Conservation (phyloP, 2,113 vertebrate genomes). For the Bombycilla garrulus region DNA sequence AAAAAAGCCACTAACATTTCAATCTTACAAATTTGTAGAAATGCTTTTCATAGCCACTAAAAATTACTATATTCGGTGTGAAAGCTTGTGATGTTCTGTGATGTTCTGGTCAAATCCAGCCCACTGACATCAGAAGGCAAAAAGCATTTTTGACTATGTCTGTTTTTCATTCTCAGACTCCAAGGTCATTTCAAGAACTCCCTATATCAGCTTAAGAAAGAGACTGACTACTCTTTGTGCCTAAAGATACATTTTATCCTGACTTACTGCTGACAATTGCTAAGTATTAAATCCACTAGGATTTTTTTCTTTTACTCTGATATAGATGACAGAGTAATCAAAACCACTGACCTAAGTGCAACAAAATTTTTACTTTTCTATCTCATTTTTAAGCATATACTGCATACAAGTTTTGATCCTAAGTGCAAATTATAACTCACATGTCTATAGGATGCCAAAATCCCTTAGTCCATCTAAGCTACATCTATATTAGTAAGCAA, state of each 20-base stretch:
- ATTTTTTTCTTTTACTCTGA: neutral
- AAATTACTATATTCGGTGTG: neutral
- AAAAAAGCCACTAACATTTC: neutral
- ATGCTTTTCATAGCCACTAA: neutral
- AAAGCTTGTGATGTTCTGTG: neutral
- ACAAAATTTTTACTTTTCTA: neutral
- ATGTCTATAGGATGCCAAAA: neutral
- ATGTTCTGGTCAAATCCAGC: neutral
- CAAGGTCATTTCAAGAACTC: slow-evolving; percentile 27
- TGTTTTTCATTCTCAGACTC: neutral
- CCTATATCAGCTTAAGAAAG: neutral
- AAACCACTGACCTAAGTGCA: neutral
- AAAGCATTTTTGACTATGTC: neutral
- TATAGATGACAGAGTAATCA: neutral
- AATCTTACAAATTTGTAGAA: neutral
- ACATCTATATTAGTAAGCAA: neutral
- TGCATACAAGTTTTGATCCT: neutral
- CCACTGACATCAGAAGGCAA: neutral
- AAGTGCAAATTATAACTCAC: neutral
- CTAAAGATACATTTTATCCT: neutral
- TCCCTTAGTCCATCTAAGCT: neutral
- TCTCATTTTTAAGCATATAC: neutral
- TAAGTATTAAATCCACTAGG: neutral
- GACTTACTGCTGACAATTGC: neutral
- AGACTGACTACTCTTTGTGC: neutral